phyloP scores from a whole-genome alignment of 2,888 invertebrate genomes.

The Melanostoma mellinum region DNA sequence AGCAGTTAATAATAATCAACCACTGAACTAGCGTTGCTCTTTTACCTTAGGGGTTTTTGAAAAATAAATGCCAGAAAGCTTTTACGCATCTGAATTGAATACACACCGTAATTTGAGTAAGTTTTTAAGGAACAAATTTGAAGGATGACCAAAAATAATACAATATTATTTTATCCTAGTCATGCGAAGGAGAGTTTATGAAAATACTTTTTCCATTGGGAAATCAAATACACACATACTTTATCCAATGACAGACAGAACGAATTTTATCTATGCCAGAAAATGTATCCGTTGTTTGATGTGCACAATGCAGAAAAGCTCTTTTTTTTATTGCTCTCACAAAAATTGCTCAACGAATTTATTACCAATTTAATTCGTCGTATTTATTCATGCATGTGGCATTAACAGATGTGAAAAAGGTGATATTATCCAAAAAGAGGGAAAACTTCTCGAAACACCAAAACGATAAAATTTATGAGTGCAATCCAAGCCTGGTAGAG shows the following conservation, averaged over 20 bases:
- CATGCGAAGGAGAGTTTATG: background rate
- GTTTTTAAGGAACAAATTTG: no score
- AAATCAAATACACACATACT: conserved; percentile 15
- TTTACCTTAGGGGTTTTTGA: no score
- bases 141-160: no score
- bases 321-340: conserved; percentile 26
- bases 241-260: background rate
- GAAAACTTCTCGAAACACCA: background rate
- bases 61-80: no score
- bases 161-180: background rate
- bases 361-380: conserved; percentile 53
- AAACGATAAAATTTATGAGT: conserved; percentile 47
- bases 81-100: no score
- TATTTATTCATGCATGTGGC: conserved; percentile 57
- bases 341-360: conserved; percentile 36
- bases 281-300: conserved; percentile 2
- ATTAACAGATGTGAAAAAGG: conserved; percentile 41
- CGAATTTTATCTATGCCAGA: conserved; percentile 20
- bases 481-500: conserved; percentile 25
- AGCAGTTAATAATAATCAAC: no score
- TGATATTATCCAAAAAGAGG: background rate
- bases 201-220: background rate
- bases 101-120: no score
- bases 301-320: background rate
- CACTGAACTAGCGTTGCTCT: no score